These are phyloP conservation scores for Semotilus atromaculatus DNA, from an alignment of 2,797 vertebrate species.

Conservation along the genomic window DNA sequence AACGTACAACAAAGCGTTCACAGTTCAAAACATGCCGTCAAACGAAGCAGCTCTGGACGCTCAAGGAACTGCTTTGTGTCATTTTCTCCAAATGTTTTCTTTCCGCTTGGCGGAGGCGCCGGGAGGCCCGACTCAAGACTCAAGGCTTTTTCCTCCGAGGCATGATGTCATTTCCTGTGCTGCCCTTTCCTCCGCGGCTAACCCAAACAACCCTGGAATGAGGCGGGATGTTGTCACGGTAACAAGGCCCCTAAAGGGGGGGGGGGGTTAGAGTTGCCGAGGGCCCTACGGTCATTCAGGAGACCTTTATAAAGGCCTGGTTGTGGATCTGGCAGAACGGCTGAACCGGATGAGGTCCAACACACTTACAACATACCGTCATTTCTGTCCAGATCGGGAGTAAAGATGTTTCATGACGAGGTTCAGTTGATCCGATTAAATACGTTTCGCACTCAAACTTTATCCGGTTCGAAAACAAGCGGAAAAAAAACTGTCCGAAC, in stretches of 20 bases:
- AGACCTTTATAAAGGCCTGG: conserved; percentile 13
- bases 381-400: background rate
- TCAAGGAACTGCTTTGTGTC: conserved; percentile 58
- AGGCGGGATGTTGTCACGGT: conserved; percentile 39
- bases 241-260: conserved; percentile 36
- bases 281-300: background rate
- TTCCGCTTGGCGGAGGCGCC: conserved; percentile 71
- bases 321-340: conserved; percentile 12
- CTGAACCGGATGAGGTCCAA: background rate
- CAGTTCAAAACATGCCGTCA: conserved; percentile 14
- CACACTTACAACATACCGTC: background rate
- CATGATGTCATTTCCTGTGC: conserved; percentile 84
- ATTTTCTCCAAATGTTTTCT: conserved; percentile 68
- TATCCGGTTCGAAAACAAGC: background rate
- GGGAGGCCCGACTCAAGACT: conserved; percentile 65
- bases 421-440: background rate
- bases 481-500: too few relatives aligned
- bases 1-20: background rate
- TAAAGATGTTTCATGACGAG: background rate
- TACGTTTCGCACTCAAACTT: background rate
- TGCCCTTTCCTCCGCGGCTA: conserved; percentile 79
- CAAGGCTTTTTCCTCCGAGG: conserved; percentile 79
- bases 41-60: background rate
- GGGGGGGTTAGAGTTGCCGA: conserved; percentile 38
- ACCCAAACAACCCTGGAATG: conserved; percentile 82